Conservation (phyloP, 2,797 vertebrate species). For the Etheostoma perlongum region DNA sequence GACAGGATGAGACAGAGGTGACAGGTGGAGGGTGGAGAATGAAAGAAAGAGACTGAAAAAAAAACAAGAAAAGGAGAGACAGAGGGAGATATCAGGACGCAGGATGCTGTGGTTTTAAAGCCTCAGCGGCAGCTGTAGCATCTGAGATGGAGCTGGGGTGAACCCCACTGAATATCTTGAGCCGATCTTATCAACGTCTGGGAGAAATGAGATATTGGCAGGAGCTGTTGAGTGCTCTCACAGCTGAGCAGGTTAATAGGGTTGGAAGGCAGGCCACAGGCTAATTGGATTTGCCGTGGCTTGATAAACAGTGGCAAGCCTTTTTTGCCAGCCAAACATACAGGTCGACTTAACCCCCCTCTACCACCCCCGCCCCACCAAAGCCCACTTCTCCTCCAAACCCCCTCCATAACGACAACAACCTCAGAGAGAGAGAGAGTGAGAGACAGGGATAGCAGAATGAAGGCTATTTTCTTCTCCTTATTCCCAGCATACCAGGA, state of each 20-base stretch:
- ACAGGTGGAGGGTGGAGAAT: slow-evolving; percentile 47
- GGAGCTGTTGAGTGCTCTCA: slow-evolving; percentile 91
- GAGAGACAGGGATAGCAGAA: slow-evolving; percentile 40
- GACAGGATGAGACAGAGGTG: slow-evolving; percentile 51
- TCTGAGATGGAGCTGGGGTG: slow-evolving; percentile 88
- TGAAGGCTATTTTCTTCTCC: slow-evolving; percentile 83
- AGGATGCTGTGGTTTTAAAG: slow-evolving; percentile 82
- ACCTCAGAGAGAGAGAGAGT: slow-evolving; percentile 58
- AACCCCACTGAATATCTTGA: slow-evolving; percentile 94
- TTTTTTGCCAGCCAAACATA: slow-evolving; percentile 84
- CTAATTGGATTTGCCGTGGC: slow-evolving; percentile 99
- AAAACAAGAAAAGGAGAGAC: slow-evolving; percentile 32
- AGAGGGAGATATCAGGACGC: slow-evolving; percentile 69
- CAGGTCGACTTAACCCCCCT: slow-evolving; percentile 65
- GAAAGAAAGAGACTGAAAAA: slow-evolving; percentile 40
- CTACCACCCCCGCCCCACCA: neutral
- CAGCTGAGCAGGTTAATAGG: slow-evolving; percentile 98
- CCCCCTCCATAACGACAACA: slow-evolving; percentile 70
- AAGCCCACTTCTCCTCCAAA: slow-evolving; percentile 50
- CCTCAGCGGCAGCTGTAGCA: slow-evolving; percentile 77
- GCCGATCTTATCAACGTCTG: slow-evolving; percentile 94
- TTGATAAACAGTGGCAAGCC: slow-evolving; percentile 94
- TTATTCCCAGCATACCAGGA: slow-evolving; percentile 82
- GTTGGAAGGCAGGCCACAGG: slow-evolving; percentile 93
- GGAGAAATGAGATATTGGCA: slow-evolving; percentile 99